Evolutionary conservation across 2,797 vertebrate species (phyloP).

Genomic region (Anableps anableps): DNA sequence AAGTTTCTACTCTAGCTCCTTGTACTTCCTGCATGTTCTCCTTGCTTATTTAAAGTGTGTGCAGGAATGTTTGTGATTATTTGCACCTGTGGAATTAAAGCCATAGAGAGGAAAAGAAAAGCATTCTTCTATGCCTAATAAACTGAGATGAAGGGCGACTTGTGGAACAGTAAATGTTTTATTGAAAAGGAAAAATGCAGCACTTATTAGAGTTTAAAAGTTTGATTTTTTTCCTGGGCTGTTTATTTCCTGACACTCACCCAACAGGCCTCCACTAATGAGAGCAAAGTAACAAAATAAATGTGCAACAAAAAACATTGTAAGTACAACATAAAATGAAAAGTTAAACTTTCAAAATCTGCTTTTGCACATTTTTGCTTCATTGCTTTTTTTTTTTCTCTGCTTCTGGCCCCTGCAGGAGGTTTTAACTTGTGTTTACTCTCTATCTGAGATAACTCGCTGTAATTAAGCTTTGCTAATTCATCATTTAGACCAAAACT

Average conservation of each 20-base stretch:
- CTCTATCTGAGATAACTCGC: constrained; percentile 45
- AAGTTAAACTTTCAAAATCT: not conserved
- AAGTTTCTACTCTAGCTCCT: not conserved
- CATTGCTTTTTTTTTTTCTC: not conserved
- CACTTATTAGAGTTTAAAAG: constrained; percentile 24
- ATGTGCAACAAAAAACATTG: constrained; percentile 2
- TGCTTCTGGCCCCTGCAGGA: constrained; percentile 42
- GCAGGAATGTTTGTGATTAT: constrained; percentile 18
- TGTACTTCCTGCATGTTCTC: constrained; percentile 3
- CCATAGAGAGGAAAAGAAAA: constrained; percentile 7
- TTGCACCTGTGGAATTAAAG: constrained; percentile 31
- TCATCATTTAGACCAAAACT: constrained; percentile 48
- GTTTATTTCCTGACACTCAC: constrained; percentile 11
- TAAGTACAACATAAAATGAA: not conserved
- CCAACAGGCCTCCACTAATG: constrained; percentile 4
- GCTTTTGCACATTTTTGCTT: constrained; percentile 3
- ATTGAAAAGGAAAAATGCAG: constrained; percentile 22
- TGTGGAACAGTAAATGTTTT: constrained; percentile 18
- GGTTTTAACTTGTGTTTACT: constrained; percentile 55
- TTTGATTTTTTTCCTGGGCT: not conserved
- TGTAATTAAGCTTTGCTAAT: constrained; percentile 56
- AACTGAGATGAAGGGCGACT: constrained; percentile 12
- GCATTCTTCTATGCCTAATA: constrained; percentile 8
- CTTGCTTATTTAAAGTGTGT: not conserved
- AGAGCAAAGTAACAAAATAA: constrained; percentile 2